A percentile compares a stretch with the other conserved stretches of the same genome.
These are phyloP conservation scores for Myiotriccus ornatus DNA, from an alignment of 2,797 vertebrate genomes.

Conservation along the genomic window DNA sequence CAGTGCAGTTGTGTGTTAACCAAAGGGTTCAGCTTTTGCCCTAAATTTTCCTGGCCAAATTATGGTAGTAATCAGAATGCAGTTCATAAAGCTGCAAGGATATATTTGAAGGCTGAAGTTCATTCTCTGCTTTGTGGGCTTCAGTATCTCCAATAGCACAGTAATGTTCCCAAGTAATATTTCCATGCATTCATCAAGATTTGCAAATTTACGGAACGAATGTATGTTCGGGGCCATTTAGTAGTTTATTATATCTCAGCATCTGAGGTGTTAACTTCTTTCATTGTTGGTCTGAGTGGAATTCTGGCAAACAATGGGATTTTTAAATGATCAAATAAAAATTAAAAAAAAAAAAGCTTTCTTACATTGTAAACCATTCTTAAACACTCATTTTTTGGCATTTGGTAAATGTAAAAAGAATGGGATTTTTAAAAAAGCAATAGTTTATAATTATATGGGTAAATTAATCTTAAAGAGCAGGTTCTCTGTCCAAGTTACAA, in stretches of 20 bases:
- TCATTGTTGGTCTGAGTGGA: background rate
- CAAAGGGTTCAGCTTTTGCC: conserved; percentile 15
- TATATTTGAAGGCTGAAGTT: background rate
- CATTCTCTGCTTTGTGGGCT: background rate
- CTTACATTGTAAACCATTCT: background rate
- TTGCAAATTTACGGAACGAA: background rate
- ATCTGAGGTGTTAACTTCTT: conserved; percentile 29
- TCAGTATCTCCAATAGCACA: background rate
- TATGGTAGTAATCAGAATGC: background rate
- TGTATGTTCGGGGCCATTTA: background rate
- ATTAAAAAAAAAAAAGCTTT: conserved; percentile 23
- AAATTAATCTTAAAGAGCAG: background rate
- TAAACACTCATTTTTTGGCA: background rate
- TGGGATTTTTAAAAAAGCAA: background rate
- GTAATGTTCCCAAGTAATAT: background rate
- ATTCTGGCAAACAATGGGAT: conserved; percentile 13
- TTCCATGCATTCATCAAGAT: background rate
- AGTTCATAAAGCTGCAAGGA: background rate
- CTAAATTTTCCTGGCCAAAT: conserved; percentile 31
- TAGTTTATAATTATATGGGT: background rate
- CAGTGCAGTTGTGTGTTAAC: conserved; percentile 15
- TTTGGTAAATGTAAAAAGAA: conserved; percentile 12
- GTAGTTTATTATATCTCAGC: background rate
- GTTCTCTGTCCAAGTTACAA: background rate
- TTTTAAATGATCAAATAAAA: conserved; percentile 37